Percentiles rank a stretch among this genome's conserved stretches.
These are phyloP conservation scores for Atractosteus spatula DNA, from an alignment of 2,113 vertebrate genomes.

Conservation along the genomic window DNA sequence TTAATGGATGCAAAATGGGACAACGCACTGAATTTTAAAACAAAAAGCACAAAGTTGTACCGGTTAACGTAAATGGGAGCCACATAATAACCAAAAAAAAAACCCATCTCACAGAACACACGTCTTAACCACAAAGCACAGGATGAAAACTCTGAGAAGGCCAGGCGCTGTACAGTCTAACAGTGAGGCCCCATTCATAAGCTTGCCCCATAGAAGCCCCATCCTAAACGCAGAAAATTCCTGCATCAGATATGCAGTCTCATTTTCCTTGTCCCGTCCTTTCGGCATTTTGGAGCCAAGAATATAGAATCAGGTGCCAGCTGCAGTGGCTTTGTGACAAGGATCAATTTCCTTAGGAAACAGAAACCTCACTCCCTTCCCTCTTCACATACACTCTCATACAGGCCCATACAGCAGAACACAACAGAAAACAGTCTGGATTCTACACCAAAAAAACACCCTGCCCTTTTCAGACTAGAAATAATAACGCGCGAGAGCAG, in stretches of 20 bases:
- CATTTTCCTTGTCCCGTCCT: neutral
- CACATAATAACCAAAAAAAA: no score
- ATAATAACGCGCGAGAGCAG: no score
- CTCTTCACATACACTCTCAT: neutral
- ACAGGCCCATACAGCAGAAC: neutral
- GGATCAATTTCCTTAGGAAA: slow-evolving; percentile 21
- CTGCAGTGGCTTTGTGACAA: slow-evolving; percentile 11
- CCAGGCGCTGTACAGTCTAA: neutral
- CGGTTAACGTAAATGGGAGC: no score
- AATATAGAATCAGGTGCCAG: slow-evolving; percentile 5
- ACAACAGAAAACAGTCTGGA: no score
- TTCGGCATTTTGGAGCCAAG: neutral
- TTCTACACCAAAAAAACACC: no score
- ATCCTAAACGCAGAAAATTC: neutral
- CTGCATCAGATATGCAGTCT: neutral
- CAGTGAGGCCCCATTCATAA: neutral
- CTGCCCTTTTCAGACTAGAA: no score
- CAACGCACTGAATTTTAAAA: no score
- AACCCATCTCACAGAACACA: no score
- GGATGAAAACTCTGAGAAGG: no score
- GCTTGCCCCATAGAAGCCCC: neutral
- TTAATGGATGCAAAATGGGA: no score
- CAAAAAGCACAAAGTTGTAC: no score
- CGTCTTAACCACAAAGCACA: no score
- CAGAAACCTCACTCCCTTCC: neutral